phyloP scores from a whole-genome alignment of 2,113 vertebrate genomes.

The Egretta garzetta region DNA sequence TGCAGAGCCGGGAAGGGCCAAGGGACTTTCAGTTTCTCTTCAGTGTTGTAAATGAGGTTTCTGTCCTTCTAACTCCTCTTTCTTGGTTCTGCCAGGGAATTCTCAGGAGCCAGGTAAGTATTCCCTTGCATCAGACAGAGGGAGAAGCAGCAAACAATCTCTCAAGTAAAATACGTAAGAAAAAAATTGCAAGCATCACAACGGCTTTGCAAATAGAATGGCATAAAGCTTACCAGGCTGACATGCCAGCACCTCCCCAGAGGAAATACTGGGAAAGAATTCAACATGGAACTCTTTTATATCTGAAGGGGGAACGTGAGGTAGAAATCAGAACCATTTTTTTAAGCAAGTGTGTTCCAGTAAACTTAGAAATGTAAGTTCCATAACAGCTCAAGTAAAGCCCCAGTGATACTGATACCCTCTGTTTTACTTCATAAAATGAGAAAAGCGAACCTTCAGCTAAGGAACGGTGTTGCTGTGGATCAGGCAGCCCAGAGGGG shows the following conservation, averaged over 20 bases:
- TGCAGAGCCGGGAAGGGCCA: not conserved
- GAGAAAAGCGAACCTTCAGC: not conserved
- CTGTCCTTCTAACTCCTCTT: not conserved
- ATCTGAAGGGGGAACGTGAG: not conserved
- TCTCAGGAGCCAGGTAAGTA: not conserved
- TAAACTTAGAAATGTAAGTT: not conserved
- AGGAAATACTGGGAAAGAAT: not conserved
- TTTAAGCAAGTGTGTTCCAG: not conserved
- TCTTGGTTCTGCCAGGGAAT: not conserved
- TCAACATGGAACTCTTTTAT: not conserved
- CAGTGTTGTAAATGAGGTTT: not conserved
- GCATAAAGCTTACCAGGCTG: not conserved
- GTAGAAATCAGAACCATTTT: not conserved
- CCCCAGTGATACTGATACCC: not conserved
- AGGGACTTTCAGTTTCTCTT: not conserved
- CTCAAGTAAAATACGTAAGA: not conserved
- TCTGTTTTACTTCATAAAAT: not conserved
- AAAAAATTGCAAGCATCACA: not conserved
- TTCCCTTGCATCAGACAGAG: not conserved
- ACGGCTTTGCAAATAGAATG: constrained; percentile 27
- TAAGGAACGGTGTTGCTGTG: not conserved
- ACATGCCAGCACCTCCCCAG: not conserved
- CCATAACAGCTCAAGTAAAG: not conserved
- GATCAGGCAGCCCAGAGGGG: not conserved
- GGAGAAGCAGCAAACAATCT: not conserved